Percentiles rank a stretch among this genome's conserved stretches.
These are phyloP conservation scores for Eufriesea mexicana DNA, from an alignment of 1,140 invertebrate genomes.

Conservation along the genomic window DNA sequence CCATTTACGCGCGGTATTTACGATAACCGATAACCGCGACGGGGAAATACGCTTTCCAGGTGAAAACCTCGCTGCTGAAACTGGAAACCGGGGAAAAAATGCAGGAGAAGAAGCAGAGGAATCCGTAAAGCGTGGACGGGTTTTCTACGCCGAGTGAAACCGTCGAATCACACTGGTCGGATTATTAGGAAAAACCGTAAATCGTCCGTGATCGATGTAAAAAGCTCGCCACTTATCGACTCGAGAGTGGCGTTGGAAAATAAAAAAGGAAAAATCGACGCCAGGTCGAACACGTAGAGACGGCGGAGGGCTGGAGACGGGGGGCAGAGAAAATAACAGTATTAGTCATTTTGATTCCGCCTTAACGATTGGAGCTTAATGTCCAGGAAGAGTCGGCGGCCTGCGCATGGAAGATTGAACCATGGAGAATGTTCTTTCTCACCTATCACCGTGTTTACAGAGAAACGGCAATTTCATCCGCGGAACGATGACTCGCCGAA, in stretches of 20 bases:
- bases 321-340: constrained; percentile 22
- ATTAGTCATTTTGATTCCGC: constrained; percentile 33
- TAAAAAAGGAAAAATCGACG: not conserved
- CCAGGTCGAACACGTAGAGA: not conserved
- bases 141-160: not conserved
- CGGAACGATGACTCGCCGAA: constrained; percentile 33
- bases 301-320: too few species aligned
- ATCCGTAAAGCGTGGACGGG: not conserved
- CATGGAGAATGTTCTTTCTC: constrained; percentile 20
- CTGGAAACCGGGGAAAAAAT: too few species aligned
- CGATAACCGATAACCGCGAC: too few species aligned
- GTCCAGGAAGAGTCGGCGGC: constrained; percentile 33
- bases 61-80: too few species aligned
- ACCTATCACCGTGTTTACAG: constrained; percentile 15
- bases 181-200: constrained; percentile 10
- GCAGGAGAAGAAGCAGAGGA: not conserved
- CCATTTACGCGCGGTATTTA: too few species aligned
- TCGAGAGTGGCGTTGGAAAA: not conserved
- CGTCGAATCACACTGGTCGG: not conserved
- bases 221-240: constrained; percentile 2
- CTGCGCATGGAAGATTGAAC: constrained; percentile 21
- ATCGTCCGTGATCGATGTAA: not conserved
- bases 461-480: constrained; percentile 12
- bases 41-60: too few species aligned
- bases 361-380: constrained; percentile 35